Conservation (phyloP, 2,797 vertebrate species). For the Rachycentron canadum region DNA sequence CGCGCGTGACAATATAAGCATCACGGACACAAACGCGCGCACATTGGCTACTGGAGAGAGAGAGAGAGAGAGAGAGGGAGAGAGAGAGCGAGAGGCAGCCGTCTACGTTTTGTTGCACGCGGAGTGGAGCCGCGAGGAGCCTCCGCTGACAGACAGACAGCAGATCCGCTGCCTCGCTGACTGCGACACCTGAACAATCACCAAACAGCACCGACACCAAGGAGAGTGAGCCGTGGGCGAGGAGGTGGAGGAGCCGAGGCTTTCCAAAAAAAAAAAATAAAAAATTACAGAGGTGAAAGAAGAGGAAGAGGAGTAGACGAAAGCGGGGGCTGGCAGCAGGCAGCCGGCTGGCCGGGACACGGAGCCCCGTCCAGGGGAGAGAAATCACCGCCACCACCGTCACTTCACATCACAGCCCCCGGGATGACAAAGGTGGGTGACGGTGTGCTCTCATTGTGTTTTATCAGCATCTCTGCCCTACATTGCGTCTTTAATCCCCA, state of each 20-base stretch:
- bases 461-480: constrained; percentile 43
- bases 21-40: constrained; percentile 40
- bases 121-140: constrained; percentile 63
- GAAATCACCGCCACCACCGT: constrained; percentile 60
- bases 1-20: constrained; percentile 22
- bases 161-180: constrained; percentile 28
- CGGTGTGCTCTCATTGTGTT: constrained; percentile 44
- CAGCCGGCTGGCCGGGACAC: constrained; percentile 51
- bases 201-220: neutral
- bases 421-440: constrained; percentile 76
- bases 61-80: constrained; percentile 29
- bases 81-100: neutral
- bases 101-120: constrained; percentile 49
- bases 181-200: constrained; percentile 54
- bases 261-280: neutral
- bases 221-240: constrained; percentile 19
- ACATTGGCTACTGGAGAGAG: constrained; percentile 45
- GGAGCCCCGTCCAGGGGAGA: constrained; percentile 21
- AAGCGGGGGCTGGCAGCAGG: constrained; percentile 12
- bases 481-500: constrained; percentile 38
- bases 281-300: neutral
- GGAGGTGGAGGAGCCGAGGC: constrained; percentile 8
- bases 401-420: constrained; percentile 46
- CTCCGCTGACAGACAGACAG: constrained; percentile 49
- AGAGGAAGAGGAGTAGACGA: neutral